These are phyloP conservation scores for Prionace glauca DNA, from an alignment of 2,797 vertebrate species.

Conservation along the genomic window DNA sequence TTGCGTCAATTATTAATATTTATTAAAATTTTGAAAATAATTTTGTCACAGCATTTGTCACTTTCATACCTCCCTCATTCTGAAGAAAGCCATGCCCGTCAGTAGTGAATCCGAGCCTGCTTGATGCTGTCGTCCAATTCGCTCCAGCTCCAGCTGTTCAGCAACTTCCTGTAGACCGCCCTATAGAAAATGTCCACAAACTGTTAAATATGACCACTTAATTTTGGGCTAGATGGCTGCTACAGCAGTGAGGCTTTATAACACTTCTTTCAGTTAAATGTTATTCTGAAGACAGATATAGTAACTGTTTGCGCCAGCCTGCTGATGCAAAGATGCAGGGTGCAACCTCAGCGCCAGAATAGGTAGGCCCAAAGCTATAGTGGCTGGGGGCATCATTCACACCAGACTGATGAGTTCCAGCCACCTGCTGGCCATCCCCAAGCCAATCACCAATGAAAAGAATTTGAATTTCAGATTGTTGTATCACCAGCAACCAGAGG, in stretches of 20 bases:
- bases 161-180: constrained; percentile 96
- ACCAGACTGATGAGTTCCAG: not conserved
- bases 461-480: not conserved
- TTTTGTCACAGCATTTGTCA: too few relatives aligned
- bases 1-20: not conserved
- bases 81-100: constrained; percentile 97
- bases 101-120: constrained; percentile 94
- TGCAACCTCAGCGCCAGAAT: not conserved
- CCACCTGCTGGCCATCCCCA: not conserved
- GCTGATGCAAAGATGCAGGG: not conserved
- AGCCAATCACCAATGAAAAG: not conserved
- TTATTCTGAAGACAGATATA: not conserved
- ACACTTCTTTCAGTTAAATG: not conserved
- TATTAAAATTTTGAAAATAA: not conserved
- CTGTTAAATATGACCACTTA: not conserved
- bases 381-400: not conserved
- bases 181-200: constrained; percentile 56
- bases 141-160: constrained; percentile 92
- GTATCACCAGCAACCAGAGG: not conserved
- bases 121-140: constrained; percentile 96
- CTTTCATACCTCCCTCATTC: constrained; percentile 91
- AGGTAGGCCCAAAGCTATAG: not conserved
- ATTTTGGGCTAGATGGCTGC: not conserved
- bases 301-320: not conserved
- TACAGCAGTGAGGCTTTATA: not conserved